Evolutionary conservation across 2,888 invertebrate genomes (phyloP), one percentile per base, ranked within the genome.

Genomic region (Dichetophora obliterata): DNA sequence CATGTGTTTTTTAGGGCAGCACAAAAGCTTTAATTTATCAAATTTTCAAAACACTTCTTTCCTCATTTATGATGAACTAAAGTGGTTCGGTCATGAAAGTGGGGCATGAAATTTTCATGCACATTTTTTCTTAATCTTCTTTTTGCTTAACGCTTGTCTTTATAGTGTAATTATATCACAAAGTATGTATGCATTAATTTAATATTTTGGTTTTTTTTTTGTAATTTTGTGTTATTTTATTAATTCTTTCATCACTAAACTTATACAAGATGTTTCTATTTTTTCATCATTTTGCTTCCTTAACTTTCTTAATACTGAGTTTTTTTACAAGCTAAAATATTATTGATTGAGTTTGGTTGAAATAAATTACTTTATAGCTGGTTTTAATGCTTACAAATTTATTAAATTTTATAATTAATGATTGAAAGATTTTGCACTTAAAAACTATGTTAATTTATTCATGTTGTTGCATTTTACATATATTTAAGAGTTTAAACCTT

Each of bases 401-500:
- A 27, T 22, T 52, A 54, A 70, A 11, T 19, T 2, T 11, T 27
- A 70, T 19, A 34, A 52, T 22, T 68, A 22, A 37, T 11, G 57
- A 22, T 27, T 22, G 57, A 22, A 59, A 19, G 22, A 59, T 22
- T 59, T 22, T 24, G 22, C 57, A n/a, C 22, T 22, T 54, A 59
- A 22, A 22, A 19, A 59, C 19, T 27, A 59, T 9, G 22, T 24
- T 59, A 57, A 4, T 27, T 22, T 24, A 4, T 22, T 34, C 65
- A 5, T 59, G 24, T 19, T 59, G 37, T 68, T 68, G 14, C n/a
- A 37, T 16, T 31, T 16, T 37, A 43, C 16, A 24, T 5, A 43
- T 24, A 24, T 5, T 70, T 16, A 9, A 16, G 34, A 71, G 71
- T 72, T 81, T 82, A 86, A 81, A 83, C 82, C 77, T 81, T 82